A percentile compares a stretch with the other conserved stretches of the same genome.
These are phyloP conservation scores for Leuciscus waleckii DNA, from an alignment of 2,797 vertebrate species.

Conservation along the genomic window DNA sequence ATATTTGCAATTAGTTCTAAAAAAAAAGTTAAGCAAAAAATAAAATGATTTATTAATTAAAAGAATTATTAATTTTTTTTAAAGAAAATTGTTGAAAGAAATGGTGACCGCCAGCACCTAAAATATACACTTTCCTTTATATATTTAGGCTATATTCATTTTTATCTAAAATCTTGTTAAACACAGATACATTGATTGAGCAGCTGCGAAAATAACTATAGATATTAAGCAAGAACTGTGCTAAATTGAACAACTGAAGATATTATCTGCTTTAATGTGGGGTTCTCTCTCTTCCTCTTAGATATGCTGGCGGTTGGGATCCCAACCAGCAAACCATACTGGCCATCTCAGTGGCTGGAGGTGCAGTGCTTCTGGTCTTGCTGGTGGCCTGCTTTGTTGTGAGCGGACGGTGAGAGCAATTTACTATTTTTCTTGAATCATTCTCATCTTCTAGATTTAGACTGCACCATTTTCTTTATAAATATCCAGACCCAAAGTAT, in stretches of 20 bases:
- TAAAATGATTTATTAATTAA: background rate
- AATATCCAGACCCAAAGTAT: background rate
- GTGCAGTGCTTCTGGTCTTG: constrained; percentile 82
- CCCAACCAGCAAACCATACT: constrained; percentile 85
- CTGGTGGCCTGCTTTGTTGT: constrained; percentile 86
- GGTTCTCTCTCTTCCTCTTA: constrained; percentile 49
- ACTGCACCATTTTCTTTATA: background rate
- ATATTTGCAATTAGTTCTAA: background rate
- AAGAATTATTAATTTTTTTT: background rate
- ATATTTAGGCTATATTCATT: background rate
- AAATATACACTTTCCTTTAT: background rate
- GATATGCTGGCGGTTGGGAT: constrained; percentile 85
- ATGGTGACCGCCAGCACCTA: background rate
- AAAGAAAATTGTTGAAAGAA: background rate
- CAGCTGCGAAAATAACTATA: background rate
- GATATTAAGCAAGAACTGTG: background rate
- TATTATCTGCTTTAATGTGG: background rate
- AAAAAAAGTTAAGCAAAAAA: background rate
- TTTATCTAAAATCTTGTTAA: background rate
- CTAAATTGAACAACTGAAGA: background rate
- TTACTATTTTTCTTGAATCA: background rate
- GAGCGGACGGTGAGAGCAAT: constrained; percentile 80
- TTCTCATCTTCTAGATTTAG: background rate
- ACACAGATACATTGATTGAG: background rate
- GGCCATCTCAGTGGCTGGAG: constrained; percentile 82